phyloP scores from a whole-genome alignment of 2,888 invertebrate species.

The Bellardia bayeri region DNA sequence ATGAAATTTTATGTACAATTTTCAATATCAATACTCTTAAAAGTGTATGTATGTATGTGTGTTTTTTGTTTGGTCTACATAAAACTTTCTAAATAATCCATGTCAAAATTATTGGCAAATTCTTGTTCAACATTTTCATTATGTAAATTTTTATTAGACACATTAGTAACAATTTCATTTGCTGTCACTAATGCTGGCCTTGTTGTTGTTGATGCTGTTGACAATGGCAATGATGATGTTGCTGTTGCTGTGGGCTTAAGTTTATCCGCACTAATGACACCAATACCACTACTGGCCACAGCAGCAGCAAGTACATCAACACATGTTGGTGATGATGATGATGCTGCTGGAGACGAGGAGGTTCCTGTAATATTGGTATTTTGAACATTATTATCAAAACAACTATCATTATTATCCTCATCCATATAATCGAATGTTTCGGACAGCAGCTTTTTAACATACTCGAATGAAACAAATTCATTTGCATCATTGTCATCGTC shows the following conservation, averaged over 20 bases:
- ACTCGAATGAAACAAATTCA: conserved; percentile 84
- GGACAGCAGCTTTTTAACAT: conserved; percentile 83
- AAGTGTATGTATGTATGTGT: background rate
- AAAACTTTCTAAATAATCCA: conserved; percentile 83
- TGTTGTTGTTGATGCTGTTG: conserved; percentile 22
- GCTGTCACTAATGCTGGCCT: conserved; percentile 38
- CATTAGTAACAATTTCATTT: conserved; percentile 64
- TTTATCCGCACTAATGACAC: conserved; percentile 65
- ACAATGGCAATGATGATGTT: background rate
- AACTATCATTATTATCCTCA: conserved; percentile 55
- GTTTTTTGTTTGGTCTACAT: conserved; percentile 71
- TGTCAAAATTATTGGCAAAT: conserved; percentile 81
- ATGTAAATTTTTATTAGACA: conserved; percentile 70
- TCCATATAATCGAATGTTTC: conserved; percentile 80
- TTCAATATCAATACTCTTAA: background rate
- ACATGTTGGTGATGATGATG: conserved; percentile 44
- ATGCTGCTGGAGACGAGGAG: background rate
- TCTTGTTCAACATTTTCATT: conserved; percentile 74
- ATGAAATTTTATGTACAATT: conserved; percentile 30
- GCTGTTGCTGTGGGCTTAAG: conserved; percentile 32
- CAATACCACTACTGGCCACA: conserved; percentile 61
- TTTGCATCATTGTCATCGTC: conserved; percentile 69
- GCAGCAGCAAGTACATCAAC: conserved; percentile 55
- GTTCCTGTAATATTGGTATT: conserved; percentile 42
- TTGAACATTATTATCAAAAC: conserved; percentile 46